Evolutionary conservation across 1,140 invertebrate genomes (phyloP).

Genomic region (Gryllus bimaculatus): DNA sequence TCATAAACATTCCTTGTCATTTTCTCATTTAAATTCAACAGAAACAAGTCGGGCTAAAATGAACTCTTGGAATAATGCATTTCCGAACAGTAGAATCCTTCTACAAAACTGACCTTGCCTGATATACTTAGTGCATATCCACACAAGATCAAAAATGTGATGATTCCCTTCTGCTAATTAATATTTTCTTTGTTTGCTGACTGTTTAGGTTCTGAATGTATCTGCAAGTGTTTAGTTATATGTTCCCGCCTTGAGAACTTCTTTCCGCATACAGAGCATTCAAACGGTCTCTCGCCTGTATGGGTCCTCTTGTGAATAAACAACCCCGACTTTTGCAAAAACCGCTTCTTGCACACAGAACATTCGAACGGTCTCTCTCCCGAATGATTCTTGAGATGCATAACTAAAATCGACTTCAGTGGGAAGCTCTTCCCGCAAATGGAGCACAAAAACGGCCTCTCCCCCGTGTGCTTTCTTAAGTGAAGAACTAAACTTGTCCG

Average conservation of each 20-base stretch:
- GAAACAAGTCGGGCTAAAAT: no score
- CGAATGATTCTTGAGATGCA: not conserved
- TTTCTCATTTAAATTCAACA: no score
- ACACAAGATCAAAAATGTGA: no score
- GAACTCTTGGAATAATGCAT: no score
- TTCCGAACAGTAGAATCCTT: no score
- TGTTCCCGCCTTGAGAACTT: not conserved
- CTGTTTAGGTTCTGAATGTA: not conserved
- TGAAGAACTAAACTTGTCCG: not conserved
- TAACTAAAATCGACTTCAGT: not conserved
- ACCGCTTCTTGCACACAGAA: not conserved
- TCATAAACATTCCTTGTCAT: no score
- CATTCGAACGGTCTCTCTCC: not conserved
- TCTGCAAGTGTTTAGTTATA: not conserved
- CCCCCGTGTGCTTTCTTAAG: not conserved
- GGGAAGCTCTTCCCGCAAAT: not conserved
- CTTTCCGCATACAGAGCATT: not conserved
- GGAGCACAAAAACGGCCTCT: not conserved
- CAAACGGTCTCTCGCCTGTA: not conserved
- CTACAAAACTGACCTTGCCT: no score
- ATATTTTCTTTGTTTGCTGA: no score
- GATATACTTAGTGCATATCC: no score
- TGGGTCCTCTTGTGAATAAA: not conserved
- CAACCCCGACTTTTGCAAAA: not conserved
- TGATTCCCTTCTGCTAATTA: no score